Base-by-base conservation (phyloP, 2,888 invertebrate species). In the Hypolimnas misippus region DNA sequence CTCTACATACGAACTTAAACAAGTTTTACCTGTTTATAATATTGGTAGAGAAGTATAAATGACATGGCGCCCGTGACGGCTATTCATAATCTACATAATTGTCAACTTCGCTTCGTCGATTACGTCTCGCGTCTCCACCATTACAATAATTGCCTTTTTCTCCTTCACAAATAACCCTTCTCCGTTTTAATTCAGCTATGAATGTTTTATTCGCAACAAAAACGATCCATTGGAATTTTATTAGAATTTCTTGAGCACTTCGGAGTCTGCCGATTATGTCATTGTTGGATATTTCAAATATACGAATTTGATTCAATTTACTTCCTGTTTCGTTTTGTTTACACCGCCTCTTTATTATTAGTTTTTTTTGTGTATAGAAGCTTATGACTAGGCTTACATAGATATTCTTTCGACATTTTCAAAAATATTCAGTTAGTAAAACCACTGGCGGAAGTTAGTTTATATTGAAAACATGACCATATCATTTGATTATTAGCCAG, bases 131-230 rank as follows among this genome's bases (percentile, higher is more conserved):
- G 70, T 69, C 67, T 67, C 70, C 61, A 70, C 76, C 75, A 82
- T 85, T 84, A 83, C 77, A 76, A 76, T 86, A 82, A 85, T 83
- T 83, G 80, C 74, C 77, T 83, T 82, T 82, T 79, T 80, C 72
- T 70, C 63, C 65, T 17, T 42, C 40, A 33, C 49, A 33, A 56
- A 46, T 74, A 82, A 81, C 82, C 81, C 79, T 81, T 82, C 75
- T 74, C 44, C 75, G 74, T 79, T 77, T 74, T 77, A 77, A 81
- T 83, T 79, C 75, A 65, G 67, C 70, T 73, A 76, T 77, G 70
- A 75, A 76, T 79, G 76, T 78, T 79, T 77, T 73, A 67, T 65
- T 65, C 49, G 31, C 54, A 61, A 62, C 61, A 66, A 59, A 67
- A 65, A 57, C 51, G 57, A 42, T 52, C 57, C 58, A 49, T 57